Evolutionary conservation across 2,113 vertebrate species (phyloP).

Genomic region (Nannospalax galili): DNA sequence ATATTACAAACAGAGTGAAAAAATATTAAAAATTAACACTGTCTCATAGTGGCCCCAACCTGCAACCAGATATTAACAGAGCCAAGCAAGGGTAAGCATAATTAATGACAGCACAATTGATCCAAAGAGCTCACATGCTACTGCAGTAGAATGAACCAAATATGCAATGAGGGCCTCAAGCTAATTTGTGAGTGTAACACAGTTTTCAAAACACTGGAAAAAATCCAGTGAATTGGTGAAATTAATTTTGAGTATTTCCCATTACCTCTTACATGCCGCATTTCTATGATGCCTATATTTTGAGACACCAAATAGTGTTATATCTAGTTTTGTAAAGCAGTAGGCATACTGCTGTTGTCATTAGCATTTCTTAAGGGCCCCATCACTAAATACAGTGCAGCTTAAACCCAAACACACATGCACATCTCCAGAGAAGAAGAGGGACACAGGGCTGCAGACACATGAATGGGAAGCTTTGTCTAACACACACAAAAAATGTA

Average conservation of each 20-base stretch:
- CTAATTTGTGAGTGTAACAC: conserved; percentile 65
- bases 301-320: conserved; percentile 73
- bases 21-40: neutral
- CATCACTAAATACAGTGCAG: conserved; percentile 82
- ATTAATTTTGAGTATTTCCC: conserved; percentile 64
- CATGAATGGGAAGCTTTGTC: conserved; percentile 88
- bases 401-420: conserved; percentile 83
- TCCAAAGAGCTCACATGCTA: neutral
- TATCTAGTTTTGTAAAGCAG: conserved; percentile 79
- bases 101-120: neutral
- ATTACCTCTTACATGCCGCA: conserved; percentile 54
- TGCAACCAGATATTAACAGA: neutral
- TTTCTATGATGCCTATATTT: conserved; percentile 71
- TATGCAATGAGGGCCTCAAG: conserved; percentile 30
- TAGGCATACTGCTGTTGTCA: conserved; percentile 66
- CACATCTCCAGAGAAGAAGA: conserved; percentile 65
- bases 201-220: conserved; percentile 67
- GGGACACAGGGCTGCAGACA: conserved; percentile 78
- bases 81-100: neutral
- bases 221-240: conserved; percentile 57
- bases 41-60: neutral
- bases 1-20: neutral
- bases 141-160: conserved; percentile 59
- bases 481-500: conserved; percentile 85
- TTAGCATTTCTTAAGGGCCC: conserved; percentile 76